These are phyloP conservation scores for Rhinogobio ventralis DNA, from an alignment of 2,797 vertebrate species.

Conservation along the genomic window DNA sequence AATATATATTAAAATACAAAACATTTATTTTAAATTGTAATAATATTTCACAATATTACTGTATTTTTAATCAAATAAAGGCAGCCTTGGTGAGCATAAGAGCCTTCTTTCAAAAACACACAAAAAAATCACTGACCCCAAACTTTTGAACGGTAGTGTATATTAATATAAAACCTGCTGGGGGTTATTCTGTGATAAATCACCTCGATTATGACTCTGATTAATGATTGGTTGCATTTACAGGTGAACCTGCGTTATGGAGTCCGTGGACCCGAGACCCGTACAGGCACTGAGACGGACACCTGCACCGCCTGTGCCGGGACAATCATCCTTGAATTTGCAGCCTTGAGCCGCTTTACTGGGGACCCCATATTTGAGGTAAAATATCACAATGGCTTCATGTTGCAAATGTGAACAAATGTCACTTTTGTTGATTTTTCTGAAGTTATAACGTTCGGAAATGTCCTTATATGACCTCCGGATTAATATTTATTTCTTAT, in stretches of 20 bases:
- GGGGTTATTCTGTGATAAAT: not conserved
- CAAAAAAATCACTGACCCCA: not conserved
- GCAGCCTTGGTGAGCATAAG: not conserved
- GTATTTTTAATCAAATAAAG: not conserved
- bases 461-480: not conserved
- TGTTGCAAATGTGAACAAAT: not conserved
- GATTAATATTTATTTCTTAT: not conserved
- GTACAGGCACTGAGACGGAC: slow-evolving; percentile 96
- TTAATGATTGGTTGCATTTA: not conserved
- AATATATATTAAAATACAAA: not conserved
- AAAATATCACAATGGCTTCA: slow-evolving; percentile 48
- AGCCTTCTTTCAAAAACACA: not conserved
- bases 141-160: not conserved
- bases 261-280: slow-evolving; percentile 90
- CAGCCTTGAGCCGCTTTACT: slow-evolving; percentile 96
- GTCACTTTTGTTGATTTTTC: not conserved
- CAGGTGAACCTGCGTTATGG: slow-evolving; percentile 96
- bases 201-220: not conserved
- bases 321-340: slow-evolving; percentile 98
- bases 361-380: slow-evolving; percentile 97
- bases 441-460: not conserved
- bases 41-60: not conserved
- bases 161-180: not conserved
- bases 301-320: slow-evolving; percentile 98
- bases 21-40: not conserved